Percentiles rank a stretch among this genome's conserved stretches.
Conservation (phyloP, 2,888 invertebrate genomes). For the Bibio marci region DNA sequence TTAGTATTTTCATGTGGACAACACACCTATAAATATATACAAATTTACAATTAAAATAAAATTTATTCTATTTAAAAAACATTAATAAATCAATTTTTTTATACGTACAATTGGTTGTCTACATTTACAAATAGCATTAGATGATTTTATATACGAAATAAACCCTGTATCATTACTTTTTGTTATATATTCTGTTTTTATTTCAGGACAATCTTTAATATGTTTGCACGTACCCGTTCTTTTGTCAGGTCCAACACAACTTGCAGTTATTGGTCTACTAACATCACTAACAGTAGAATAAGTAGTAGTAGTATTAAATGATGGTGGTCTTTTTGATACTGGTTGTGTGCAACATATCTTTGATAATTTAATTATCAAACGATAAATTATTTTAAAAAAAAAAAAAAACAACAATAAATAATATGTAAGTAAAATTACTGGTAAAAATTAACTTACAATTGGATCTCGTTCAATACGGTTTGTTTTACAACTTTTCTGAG, state of each 20-base stretch:
- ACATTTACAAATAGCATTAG: slow-evolving; percentile 7
- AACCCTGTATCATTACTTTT: slow-evolving; percentile 5
- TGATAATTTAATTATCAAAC: too few relatives aligned
- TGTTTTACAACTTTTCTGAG: slow-evolving; percentile 22
- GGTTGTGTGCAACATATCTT: too few relatives aligned
- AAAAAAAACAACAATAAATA: too few relatives aligned
- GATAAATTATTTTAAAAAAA: too few relatives aligned
- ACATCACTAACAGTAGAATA: too few relatives aligned
- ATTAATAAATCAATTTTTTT: not conserved
- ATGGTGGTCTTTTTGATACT: slow-evolving; percentile 3
- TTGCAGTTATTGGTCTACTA: slow-evolving; percentile 4
- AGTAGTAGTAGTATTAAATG: slow-evolving; percentile 12
- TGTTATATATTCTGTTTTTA: slow-evolving; percentile 4
- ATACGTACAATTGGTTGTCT: slow-evolving; percentile 1
- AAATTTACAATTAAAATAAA: too few relatives aligned
- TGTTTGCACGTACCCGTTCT: not conserved
- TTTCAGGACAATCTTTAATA: slow-evolving; percentile 5
- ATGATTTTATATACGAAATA: slow-evolving; percentile 5
- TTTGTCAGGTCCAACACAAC: not conserved
- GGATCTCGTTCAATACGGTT: slow-evolving; percentile 21
- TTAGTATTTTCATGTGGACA: slow-evolving; percentile 6
- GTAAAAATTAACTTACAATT: slow-evolving; percentile 15
- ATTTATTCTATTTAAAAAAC: too few relatives aligned
- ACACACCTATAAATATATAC: slow-evolving; percentile 1
- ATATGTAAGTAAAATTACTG: not conserved